Percentiles rank a stretch among this genome's conserved stretches.
These are phyloP conservation scores for Panagrolaimus sp. DNA, from an alignment of 1,140 invertebrate species.

Conservation along the genomic window DNA sequence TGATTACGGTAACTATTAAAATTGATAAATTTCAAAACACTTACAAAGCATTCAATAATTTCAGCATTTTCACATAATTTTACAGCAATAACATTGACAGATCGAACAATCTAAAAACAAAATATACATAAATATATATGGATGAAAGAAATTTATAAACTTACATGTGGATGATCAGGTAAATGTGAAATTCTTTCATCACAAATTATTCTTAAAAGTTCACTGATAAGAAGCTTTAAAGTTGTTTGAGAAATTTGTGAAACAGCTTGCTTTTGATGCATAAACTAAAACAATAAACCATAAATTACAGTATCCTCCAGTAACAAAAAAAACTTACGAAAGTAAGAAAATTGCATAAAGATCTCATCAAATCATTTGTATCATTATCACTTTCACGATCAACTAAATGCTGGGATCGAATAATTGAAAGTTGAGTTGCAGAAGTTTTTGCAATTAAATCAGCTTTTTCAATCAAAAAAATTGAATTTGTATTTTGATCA, in stretches of 20 bases:
- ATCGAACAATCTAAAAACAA: background rate
- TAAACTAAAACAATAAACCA: background rate
- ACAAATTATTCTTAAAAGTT: background rate
- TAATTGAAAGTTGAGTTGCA: background rate
- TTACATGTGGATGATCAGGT: background rate
- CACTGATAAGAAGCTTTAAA: background rate
- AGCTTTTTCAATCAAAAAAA: constrained; percentile 3
- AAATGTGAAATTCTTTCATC: background rate
- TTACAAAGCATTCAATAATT: background rate
- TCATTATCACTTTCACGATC: constrained; percentile 3
- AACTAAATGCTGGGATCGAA: constrained; percentile 1
- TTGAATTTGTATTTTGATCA: background rate
- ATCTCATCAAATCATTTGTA: background rate
- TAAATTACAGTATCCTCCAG: background rate
- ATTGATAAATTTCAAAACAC: too few relatives aligned
- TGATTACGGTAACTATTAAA: too few relatives aligned
- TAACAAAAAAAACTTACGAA: background rate
- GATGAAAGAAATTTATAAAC: background rate
- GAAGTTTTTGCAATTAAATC: background rate
- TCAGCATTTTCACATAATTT: constrained; percentile 3
- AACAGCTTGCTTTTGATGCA: constrained; percentile 1
- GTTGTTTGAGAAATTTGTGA: background rate
- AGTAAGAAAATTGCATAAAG: background rate
- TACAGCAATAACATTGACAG: background rate
- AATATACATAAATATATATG: background rate